Percentiles rank a stretch among this genome's conserved stretches.
phyloP scores from a whole-genome alignment of 2,797 vertebrate species.

The Aldrovandia affinis region DNA sequence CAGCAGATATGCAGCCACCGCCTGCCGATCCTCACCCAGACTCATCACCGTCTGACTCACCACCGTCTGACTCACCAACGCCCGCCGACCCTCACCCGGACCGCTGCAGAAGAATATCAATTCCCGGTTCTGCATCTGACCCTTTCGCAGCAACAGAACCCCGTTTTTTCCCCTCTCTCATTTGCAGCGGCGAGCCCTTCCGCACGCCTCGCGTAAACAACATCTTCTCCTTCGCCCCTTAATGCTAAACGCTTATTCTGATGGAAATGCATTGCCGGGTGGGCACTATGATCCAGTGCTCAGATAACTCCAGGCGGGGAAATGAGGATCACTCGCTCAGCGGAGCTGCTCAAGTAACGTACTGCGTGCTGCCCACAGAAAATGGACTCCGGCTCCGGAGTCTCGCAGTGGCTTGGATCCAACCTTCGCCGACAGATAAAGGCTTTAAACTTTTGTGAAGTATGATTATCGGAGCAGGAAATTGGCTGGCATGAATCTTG shows the following conservation, averaged over 20 bases:
- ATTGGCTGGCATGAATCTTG: constrained; percentile 50
- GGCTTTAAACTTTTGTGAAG: constrained; percentile 39
- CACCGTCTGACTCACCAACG: too few species aligned
- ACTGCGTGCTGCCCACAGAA: neutral
- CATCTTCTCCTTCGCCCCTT: neutral
- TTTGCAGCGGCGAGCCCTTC: neutral
- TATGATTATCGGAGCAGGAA: constrained; percentile 35
- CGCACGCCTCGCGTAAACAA: neutral
- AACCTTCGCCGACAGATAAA: constrained; percentile 8
- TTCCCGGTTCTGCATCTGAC: constrained; percentile 17
- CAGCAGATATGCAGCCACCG: neutral
- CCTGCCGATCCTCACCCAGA: neutral
- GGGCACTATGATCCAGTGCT: neutral
- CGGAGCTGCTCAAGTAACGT: neutral
- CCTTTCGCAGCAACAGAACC: constrained; percentile 5
- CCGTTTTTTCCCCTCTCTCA: neutral
- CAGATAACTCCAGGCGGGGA: neutral
- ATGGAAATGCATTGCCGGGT: neutral
- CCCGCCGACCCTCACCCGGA: neutral
- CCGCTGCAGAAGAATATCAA: constrained; percentile 11
- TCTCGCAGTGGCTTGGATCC: neutral
- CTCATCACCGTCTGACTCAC: too few species aligned
- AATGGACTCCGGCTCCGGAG: neutral
- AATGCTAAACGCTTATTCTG: neutral
- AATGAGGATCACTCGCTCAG: neutral